phyloP scores from a whole-genome alignment of 2,888 invertebrate species.

The Rhogogaster chlorosoma region DNA sequence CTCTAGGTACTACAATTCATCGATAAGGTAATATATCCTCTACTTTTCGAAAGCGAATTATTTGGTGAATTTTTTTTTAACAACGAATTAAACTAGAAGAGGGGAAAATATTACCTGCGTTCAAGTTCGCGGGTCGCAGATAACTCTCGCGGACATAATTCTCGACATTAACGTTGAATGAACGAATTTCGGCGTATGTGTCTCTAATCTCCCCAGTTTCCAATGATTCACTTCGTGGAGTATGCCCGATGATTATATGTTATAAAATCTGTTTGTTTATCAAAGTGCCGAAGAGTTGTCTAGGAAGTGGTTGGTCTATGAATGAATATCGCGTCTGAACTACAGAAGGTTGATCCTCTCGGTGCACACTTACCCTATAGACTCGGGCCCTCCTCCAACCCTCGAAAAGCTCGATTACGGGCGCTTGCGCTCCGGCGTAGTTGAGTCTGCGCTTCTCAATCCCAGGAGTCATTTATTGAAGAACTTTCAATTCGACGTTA shows the following conservation, averaged over 20 bases:
- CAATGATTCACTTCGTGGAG: too few species aligned
- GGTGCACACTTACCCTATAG: constrained; percentile 57
- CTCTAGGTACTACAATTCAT: too few species aligned
- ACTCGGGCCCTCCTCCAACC: constrained; percentile 56
- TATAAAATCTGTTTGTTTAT: constrained; percentile 11
- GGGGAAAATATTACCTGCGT: not conserved
- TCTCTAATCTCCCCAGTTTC: not conserved
- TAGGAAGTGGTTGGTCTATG: constrained; percentile 57
- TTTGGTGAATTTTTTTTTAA: not conserved
- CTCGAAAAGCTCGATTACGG: not conserved
- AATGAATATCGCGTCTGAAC: constrained; percentile 61
- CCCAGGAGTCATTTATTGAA: constrained; percentile 37
- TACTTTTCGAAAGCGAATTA: too few species aligned
- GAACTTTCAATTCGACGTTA: constrained; percentile 14
- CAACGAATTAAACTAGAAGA: not conserved
- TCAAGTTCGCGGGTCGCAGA: constrained; percentile 11
- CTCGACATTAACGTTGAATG: not conserved
- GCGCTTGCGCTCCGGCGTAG: constrained; percentile 52
- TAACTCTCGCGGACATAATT: not conserved
- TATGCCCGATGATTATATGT: not conserved
- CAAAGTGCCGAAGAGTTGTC: not conserved
- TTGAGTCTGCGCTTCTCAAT: constrained; percentile 59
- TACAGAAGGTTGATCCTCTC: constrained; percentile 53
- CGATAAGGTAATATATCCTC: too few species aligned
- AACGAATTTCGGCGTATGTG: not conserved